Evolutionary conservation across 2,888 invertebrate genomes (phyloP), one percentile per base, ranked within the genome.

Genomic region (Polydrusus pterygomalis): DNA sequence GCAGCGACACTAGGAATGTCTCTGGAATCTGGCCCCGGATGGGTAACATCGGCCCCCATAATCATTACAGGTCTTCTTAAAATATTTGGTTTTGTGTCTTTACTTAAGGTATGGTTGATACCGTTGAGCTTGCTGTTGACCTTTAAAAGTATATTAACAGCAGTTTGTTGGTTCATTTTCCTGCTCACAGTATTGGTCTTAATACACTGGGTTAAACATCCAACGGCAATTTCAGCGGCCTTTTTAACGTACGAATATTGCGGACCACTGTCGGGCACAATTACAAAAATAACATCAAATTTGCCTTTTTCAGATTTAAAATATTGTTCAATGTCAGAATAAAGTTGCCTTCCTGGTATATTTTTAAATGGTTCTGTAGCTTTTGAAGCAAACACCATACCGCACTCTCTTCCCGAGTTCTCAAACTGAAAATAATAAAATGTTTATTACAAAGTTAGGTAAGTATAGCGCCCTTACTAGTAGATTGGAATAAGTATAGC

Each of bases 1-100:
- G 93, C 93, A 0, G 93, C 93, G 40, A 93, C 92, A 84, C 93
- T 93, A 0, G 91, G 91, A 78, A 87, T 87, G 6, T 87, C 84
- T 90, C 90, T 86, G 1, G 93, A 91, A 75, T 94, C 95, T 0
- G 96, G 95, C 0, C 95, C 92, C 0, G 97, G 97, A 89, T 97
- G 97, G 0, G 97, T 97, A 7, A 97, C 97, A 87, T 97, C 97
- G 8, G 97, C 97, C 0, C 97, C 97, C 86, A 88, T 87, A 54
- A 88, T 83, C 86, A 94, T 91, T 13, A 90, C 90, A 0, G 93
- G 92, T 0, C 80, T 83, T 0, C 69, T 80, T 79, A 85, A 70
- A 10, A 84, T 80, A 0, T 51, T 56, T 2, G 84, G 84, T 8
- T 74, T 76, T 0, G 7, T 56, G 0, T 11, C 6, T 11, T 7